Evolutionary conservation across 35 echinoderm and acorn worm species (phyloP).

Genomic region (Lytechinus pictus): DNA sequence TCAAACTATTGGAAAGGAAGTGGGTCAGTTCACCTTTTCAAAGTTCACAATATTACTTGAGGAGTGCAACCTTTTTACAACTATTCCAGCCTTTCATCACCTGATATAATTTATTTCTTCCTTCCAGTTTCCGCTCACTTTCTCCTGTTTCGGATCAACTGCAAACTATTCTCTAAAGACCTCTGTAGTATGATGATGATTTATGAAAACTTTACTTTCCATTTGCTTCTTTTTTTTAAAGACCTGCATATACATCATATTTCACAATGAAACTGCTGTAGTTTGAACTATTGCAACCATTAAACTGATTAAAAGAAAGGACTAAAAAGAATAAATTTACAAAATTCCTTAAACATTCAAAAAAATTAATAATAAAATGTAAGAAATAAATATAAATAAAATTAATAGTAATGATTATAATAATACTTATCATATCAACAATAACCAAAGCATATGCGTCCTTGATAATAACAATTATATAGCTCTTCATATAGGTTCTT

Average conservation of each 20-base stretch:
- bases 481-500: no score
- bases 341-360: no score
- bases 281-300: not conserved
- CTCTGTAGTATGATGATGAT: not conserved
- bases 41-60: not conserved
- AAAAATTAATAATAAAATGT: no score
- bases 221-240: not conserved
- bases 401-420: no score
- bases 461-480: no score
- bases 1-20: no score
- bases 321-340: not conserved
- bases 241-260: not conserved
- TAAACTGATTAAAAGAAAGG: not conserved
- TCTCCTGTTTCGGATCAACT: not conserved
- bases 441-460: no score
- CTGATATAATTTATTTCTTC: not conserved
- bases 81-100: not conserved
- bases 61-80: not conserved
- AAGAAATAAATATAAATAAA: no score
- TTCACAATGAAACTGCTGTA: not conserved
- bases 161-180: not conserved
- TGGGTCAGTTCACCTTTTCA: no score
- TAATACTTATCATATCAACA: no score
- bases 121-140: not conserved
- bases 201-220: not conserved